Conservation (phyloP, 2,113 vertebrate genomes). For the Leiothrix lutea region DNA sequence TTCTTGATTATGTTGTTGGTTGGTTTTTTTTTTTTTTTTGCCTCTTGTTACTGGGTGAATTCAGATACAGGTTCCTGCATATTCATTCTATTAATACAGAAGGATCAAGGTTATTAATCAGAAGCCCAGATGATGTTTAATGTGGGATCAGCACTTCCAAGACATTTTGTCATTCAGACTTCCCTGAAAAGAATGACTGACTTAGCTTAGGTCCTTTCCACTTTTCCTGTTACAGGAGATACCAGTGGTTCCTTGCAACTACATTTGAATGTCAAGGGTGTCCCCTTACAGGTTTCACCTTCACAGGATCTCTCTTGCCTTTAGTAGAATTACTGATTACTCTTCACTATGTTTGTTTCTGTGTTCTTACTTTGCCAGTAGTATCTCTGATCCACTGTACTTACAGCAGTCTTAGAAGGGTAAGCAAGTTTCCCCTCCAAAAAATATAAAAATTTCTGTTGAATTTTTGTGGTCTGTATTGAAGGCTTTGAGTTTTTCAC, state of each 20-base stretch:
- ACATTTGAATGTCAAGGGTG: background rate
- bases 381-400: background rate
- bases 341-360: background rate
- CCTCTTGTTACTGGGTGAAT: background rate
- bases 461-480: background rate
- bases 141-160: background rate
- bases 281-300: background rate
- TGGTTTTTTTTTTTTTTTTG: background rate
- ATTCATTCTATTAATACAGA: background rate
- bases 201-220: background rate
- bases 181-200: background rate
- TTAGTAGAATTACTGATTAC: background rate
- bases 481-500: background rate
- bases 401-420: background rate
- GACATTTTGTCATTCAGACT: background rate
- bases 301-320: background rate
- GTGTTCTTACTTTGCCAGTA: background rate
- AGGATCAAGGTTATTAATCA: background rate
- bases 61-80: background rate
- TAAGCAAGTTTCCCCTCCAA: background rate
- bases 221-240: background rate
- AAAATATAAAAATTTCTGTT: background rate
- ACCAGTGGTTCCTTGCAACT: background rate
- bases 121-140: background rate
- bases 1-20: background rate